A percentile compares a stretch with the other conserved stretches of the same genome.
phyloP scores from a whole-genome alignment of 2,888 invertebrate species.

The Epinotia ramella region DNA sequence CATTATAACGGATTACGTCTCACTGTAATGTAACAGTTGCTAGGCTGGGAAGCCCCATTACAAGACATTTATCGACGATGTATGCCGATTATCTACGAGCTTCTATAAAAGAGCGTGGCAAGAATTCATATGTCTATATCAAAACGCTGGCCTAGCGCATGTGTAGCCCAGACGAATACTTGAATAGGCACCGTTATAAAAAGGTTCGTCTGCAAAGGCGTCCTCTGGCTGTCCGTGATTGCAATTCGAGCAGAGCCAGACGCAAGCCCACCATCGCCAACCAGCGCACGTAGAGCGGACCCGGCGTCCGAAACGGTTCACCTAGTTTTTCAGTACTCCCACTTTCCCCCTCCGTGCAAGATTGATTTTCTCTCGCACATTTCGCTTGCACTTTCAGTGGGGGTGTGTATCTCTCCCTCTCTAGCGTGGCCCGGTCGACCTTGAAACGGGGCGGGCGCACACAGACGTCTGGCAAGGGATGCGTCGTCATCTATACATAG shows the following conservation, averaged over 20 bases:
- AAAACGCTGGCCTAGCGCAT: conserved; percentile 23
- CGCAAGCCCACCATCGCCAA: conserved; percentile 52
- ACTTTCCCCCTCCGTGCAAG: conserved; percentile 76
- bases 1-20: neutral
- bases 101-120: conserved; percentile 31
- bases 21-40: neutral
- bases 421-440: conserved; percentile 74
- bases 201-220: conserved; percentile 16
- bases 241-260: conserved; percentile 41
- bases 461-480: conserved; percentile 65
- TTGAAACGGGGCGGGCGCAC: conserved; percentile 76
- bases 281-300: conserved; percentile 60
- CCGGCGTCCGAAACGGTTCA: conserved; percentile 72
- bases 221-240: conserved; percentile 35
- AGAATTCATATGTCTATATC: conserved; percentile 33
- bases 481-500: conserved; percentile 61
- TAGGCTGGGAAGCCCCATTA: conserved; percentile 5
- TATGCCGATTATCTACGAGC: conserved; percentile 22
- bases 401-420: conserved; percentile 70
- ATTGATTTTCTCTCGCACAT: conserved; percentile 83
- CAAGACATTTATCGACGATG: neutral
- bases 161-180: conserved; percentile 23
- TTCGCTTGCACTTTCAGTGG: conserved; percentile 80
- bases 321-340: conserved; percentile 76
- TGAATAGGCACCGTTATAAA: conserved; percentile 32